Evolutionary conservation across 2,113 vertebrate species (phyloP).

Genomic region (Delphinus delphis): DNA sequence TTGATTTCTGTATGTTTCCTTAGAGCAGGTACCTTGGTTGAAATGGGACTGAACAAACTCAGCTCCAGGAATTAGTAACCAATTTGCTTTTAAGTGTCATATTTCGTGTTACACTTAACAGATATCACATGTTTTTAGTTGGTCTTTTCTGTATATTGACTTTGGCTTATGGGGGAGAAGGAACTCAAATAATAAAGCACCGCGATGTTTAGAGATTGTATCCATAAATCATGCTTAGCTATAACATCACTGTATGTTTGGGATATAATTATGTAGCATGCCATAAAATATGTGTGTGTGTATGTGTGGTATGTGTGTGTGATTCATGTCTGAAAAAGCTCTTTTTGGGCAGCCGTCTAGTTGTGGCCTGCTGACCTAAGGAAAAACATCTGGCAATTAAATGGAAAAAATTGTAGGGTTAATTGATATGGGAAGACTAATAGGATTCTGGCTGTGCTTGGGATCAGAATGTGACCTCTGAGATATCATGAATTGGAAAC

Average conservation of each 20-base stretch:
- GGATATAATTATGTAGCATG: constrained; percentile 9
- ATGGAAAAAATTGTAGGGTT: constrained; percentile 70
- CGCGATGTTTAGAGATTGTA: constrained; percentile 16
- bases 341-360: constrained; percentile 38
- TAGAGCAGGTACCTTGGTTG: constrained; percentile 30
- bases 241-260: constrained; percentile 27
- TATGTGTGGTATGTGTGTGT: neutral
- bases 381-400: constrained; percentile 77
- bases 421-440: constrained; percentile 76
- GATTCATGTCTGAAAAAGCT: constrained; percentile 47
- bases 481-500: constrained; percentile 57
- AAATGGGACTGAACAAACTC: constrained; percentile 22
- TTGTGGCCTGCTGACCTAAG: constrained; percentile 60
- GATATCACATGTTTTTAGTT: constrained; percentile 64
- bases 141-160: constrained; percentile 45
- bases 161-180: constrained; percentile 35
- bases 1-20: constrained; percentile 26
- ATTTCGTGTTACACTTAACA: constrained; percentile 74
- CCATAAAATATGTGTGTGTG: constrained; percentile 13
- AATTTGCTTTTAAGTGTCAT: constrained; percentile 51
- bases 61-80: constrained; percentile 40
- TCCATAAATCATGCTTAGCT: constrained; percentile 38
- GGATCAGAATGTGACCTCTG: constrained; percentile 70
- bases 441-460: constrained; percentile 69
- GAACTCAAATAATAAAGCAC: constrained; percentile 50